Evolutionary conservation across 2,888 invertebrate species (phyloP), one percentile per base, ranked within the genome.

Genomic region (Lutraria lutraria): DNA sequence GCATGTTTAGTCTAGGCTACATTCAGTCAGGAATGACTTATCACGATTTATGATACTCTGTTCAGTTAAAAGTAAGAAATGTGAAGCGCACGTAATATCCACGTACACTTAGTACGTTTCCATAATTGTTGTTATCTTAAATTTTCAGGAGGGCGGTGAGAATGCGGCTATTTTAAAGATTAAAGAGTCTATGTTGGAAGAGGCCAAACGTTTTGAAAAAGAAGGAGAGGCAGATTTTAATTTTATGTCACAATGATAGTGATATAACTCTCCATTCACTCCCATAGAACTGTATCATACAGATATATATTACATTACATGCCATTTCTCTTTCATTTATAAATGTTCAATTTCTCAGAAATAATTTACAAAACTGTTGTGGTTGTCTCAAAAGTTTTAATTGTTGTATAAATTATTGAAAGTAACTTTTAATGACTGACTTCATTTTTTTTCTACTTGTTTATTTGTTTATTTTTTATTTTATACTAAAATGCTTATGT

Each of bases 151-250:
- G 92, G 96, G 99, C 97, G 99, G 98, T 97, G 99, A 99, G 98
- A 99, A 99, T 96, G 99, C 99, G 97, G 99, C 99, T 97, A 99
- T 99, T 97, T 98, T 99, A 97, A 99, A 99, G 98, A 99, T 99
- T 97, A 99, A 99, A 98, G 99, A 99, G 97, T 99, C 99, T 98
- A 99, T 99, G 99, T 99, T 99, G 97, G 99, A 99, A 97, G 99
- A 99, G 97, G 99, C 99, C 97, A 99, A 99, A 98, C 98, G 99
- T 97, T 96, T 96, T 94, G 96, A 96, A 95, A 96, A 96, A 94
- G 95, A 95, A 90, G 94, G 94, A 87, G 95, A 95, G 87, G 94
- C 94, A 89, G 94, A 94, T 85, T 95, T 95, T 89, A 95, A 94
- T 94, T 95, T 94, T 93, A 94, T 95, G 94, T 91, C 94, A 90